Percentiles rank a stretch among this genome's conserved stretches.
phyloP scores from a whole-genome alignment of 2,113 vertebrate species.

The Columba janthina region DNA sequence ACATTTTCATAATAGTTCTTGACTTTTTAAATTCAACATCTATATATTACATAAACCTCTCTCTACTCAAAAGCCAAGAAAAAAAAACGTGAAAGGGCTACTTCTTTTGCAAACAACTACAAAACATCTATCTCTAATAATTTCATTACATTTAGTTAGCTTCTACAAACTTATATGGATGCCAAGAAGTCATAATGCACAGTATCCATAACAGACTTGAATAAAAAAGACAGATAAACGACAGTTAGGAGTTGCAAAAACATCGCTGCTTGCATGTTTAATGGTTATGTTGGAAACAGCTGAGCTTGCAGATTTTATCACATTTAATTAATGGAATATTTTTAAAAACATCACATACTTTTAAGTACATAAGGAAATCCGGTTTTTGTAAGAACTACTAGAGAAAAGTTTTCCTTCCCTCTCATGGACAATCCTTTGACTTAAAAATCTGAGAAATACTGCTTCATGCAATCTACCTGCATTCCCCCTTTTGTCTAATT shows the following conservation, averaged over 20 bases:
- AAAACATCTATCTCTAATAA: neutral
- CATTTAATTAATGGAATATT: neutral
- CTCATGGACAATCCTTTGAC: neutral
- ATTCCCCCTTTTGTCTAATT: neutral
- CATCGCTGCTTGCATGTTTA: neutral
- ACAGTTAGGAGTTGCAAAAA: neutral
- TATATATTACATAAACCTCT: fast-evolving
- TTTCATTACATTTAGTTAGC: neutral
- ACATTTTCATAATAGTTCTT: neutral
- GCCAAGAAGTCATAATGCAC: neutral
- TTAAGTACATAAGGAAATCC: neutral
- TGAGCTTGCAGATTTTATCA: neutral
- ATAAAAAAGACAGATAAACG: neutral
- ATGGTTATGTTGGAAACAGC: neutral
- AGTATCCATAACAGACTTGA: neutral
- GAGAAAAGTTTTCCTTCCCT: neutral
- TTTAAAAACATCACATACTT: neutral
- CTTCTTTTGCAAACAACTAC: neutral
- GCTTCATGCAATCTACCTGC: neutral
- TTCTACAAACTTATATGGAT: neutral
- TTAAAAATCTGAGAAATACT: neutral
- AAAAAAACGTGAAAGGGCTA: neutral
- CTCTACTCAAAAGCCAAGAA: neutral
- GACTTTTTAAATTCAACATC: neutral
- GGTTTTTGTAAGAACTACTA: neutral